Evolutionary conservation across 2,888 invertebrate species (phyloP).

Genomic region (Chrysolina americana): DNA sequence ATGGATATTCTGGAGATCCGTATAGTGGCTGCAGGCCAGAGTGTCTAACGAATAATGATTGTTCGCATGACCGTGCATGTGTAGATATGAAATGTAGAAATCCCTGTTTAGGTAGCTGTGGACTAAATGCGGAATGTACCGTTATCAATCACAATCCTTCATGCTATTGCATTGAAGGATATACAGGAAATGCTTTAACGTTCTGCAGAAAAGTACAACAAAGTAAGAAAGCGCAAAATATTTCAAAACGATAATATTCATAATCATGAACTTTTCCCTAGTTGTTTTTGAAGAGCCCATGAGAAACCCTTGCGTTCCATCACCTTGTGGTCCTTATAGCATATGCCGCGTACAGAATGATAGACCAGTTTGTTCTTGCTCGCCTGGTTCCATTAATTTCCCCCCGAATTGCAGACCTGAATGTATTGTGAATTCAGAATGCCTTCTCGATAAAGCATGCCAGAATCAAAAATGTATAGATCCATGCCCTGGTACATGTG

Average conservation of each 20-base stretch:
- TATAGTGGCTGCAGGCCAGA: slow-evolving; percentile 86
- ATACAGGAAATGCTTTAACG: slow-evolving; percentile 80
- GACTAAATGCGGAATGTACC: slow-evolving; percentile 82
- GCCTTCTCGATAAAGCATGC: slow-evolving; percentile 82
- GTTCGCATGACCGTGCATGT: slow-evolving; percentile 80
- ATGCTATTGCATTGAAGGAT: slow-evolving; percentile 82
- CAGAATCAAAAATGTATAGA: slow-evolving; percentile 84
- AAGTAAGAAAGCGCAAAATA: slow-evolving; percentile 58
- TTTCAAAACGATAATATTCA: slow-evolving; percentile 23
- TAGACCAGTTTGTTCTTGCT: slow-evolving; percentile 84
- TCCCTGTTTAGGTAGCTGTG: slow-evolving; percentile 85
- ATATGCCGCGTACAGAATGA: slow-evolving; percentile 80
- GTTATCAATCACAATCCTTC: slow-evolving; percentile 84
- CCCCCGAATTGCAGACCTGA: slow-evolving; percentile 85
- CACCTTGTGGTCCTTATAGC: slow-evolving; percentile 86
- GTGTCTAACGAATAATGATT: slow-evolving; percentile 85
- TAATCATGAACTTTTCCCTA: slow-evolving; percentile 44
- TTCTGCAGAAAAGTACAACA: slow-evolving; percentile 71
- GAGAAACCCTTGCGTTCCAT: slow-evolving; percentile 81
- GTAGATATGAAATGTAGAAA: slow-evolving; percentile 84
- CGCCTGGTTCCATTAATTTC: slow-evolving; percentile 80
- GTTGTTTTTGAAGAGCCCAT: slow-evolving; percentile 67
- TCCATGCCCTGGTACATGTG: slow-evolving; percentile 85
- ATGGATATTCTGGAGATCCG: slow-evolving; percentile 84
- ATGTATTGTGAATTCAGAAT: slow-evolving; percentile 85